Evolutionary conservation across 2,113 vertebrate genomes (phyloP).

Genomic region (Columbina picui): DNA sequence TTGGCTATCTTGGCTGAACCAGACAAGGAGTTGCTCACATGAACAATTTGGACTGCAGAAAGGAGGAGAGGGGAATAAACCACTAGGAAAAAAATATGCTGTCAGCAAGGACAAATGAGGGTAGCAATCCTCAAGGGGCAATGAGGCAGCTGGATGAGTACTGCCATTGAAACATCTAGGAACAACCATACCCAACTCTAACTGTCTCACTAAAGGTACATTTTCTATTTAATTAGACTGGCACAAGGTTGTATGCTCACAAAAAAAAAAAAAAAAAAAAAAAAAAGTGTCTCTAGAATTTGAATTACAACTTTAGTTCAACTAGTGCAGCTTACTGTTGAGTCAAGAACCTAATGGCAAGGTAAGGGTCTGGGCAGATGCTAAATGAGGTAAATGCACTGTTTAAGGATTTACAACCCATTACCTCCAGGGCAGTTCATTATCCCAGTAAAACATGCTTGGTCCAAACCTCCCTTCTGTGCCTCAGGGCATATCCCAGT

Average conservation of each 20-base stretch:
- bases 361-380: not conserved
- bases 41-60: not conserved
- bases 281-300: not conserved
- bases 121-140: not conserved
- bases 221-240: not conserved
- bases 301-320: not conserved
- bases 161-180: not conserved
- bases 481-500: not conserved
- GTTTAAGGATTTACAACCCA: not conserved
- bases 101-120: not conserved
- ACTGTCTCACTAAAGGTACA: not conserved
- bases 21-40: not conserved
- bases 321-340: not conserved
- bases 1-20: not conserved
- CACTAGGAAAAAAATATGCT: not conserved
- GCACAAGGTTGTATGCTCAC: fast-evolving
- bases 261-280: fast-evolving
- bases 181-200: not conserved
- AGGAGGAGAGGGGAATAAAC: not conserved
- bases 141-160: not conserved
- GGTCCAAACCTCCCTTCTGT: not conserved
- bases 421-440: not conserved
- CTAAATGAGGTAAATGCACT: not conserved
- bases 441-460: not conserved
- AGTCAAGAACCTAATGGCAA: not conserved